These are phyloP conservation scores for Perizoma affinitatum DNA, from an alignment of 2,888 invertebrate genomes.

Conservation along the genomic window DNA sequence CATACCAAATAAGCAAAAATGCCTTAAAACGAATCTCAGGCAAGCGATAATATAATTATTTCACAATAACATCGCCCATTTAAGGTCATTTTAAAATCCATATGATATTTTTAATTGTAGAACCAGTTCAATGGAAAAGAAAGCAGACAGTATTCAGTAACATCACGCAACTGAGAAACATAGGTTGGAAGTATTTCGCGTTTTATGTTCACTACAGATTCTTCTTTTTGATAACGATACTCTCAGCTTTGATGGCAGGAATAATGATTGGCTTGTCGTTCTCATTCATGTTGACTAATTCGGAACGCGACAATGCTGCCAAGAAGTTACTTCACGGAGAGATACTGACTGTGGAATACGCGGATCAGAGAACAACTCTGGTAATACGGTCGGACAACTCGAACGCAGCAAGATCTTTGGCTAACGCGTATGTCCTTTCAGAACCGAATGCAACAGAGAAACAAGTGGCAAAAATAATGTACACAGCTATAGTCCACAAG, in stretches of 20 bases:
- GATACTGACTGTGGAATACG: conserved; percentile 59
- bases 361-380: conserved; percentile 52
- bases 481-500: conserved; percentile 54
- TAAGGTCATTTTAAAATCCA: neutral
- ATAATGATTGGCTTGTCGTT: conserved; percentile 61
- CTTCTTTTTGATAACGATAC: conserved; percentile 57
- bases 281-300: conserved; percentile 44
- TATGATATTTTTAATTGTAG: conserved; percentile 42
- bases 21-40: conserved; percentile 51
- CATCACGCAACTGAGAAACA: conserved; percentile 44
- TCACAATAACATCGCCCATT: neutral
- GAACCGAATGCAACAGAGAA: conserved; percentile 50
- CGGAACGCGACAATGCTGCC: conserved; percentile 43
- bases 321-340: conserved; percentile 49
- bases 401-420: conserved; percentile 51
- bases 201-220: conserved; percentile 57
- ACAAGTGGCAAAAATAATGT: conserved; percentile 51
- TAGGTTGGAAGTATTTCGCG: conserved; percentile 58
- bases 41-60: conserved; percentile 22
- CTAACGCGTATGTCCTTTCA: conserved; percentile 65
- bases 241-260: conserved; percentile 57
- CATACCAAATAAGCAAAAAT: conserved; percentile 30
- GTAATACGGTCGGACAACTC: conserved; percentile 57
- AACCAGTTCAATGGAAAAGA: conserved; percentile 48
- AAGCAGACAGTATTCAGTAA: conserved; percentile 29